Percentiles rank a stretch among this genome's conserved stretches.
These are phyloP conservation scores for Yponomeuta evonymella DNA, from an alignment of 2,888 invertebrate species.

Conservation along the genomic window DNA sequence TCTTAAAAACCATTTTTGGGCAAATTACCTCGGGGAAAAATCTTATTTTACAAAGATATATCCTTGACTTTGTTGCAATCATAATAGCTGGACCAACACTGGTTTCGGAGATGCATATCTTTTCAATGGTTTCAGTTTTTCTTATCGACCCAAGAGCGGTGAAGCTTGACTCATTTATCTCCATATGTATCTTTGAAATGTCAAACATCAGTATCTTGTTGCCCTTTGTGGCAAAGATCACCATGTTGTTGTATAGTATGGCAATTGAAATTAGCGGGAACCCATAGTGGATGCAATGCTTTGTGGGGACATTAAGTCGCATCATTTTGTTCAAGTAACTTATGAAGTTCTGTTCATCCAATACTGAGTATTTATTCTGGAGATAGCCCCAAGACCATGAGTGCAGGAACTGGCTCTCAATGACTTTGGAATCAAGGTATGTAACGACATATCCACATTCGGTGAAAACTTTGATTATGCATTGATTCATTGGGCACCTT, in stretches of 20 bases:
- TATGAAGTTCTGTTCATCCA: not conserved
- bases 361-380: not conserved
- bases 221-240: slow-evolving; percentile 1
- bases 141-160: not conserved
- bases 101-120: not conserved
- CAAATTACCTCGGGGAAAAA: slow-evolving; percentile 7
- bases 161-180: not conserved
- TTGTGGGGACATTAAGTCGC: not conserved
- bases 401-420: not conserved
- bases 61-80: not conserved
- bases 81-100: slow-evolving; percentile 3
- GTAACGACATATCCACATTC: not conserved
- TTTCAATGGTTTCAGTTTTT: not conserved
- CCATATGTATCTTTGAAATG: not conserved
- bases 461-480: not conserved
- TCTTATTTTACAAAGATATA: slow-evolving; percentile 1
- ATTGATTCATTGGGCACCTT: not conserved
- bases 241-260: not conserved
- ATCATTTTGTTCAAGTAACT: not conserved
- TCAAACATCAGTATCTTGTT: not conserved
- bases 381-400: not conserved
- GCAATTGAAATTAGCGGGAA: not conserved
- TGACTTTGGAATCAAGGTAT: not conserved
- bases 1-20: not conserved
- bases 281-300: not conserved